Evolutionary conservation across 2,113 vertebrate species (phyloP), one percentile per base, ranked within the genome.

Genomic region (Acrocephalus arundinaceus): DNA sequence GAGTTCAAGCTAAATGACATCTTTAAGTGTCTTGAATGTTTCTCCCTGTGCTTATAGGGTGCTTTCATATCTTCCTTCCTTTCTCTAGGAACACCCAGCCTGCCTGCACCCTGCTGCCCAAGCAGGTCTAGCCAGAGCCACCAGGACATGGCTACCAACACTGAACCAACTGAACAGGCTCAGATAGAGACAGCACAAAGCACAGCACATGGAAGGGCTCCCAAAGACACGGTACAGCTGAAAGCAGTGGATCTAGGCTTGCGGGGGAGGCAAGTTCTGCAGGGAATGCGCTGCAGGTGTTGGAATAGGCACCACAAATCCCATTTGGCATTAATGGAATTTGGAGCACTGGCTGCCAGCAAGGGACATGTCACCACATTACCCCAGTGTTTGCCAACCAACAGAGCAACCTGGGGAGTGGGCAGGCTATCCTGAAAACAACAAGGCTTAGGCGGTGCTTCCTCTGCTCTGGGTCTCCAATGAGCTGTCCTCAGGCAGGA

Each of bases 281-380:
- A 21, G 33, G 11, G 31, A 14, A 22, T 0, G 2, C 55, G 58
- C 63, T 65, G 65, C 2, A 7, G 15, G 17, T 4, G 1, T 3
- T 9, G 62, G 45, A 71, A 58, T 0, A 2, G 13, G 24, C 24
- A 41, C 31, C 31, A 23, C 24, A 58, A 24, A 63, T 46, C 37
- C 28, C 2, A 72, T 41, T 41, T 27, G 62, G 67, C 27, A 39
- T 33, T 70, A 18, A 0, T 28, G 58, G 43, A 52, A 58, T 75
- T 54, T 43, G 62, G 24, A 65, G 72, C 19, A 5, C 11, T 6
- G 8, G 58, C 21, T 65, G 58, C 52, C 41, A 37, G 35, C 2
- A 4, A 70, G 75, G 35, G 11, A 21, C 0, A 0, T 10, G 48
- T 51, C 57, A 48, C 18, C 13, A 6, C 11, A 9, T 46, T 17